A percentile compares a stretch with the other conserved stretches of the same genome.
Conservation (phyloP, 2,888 invertebrate genomes). For the Coelinius sp. region DNA sequence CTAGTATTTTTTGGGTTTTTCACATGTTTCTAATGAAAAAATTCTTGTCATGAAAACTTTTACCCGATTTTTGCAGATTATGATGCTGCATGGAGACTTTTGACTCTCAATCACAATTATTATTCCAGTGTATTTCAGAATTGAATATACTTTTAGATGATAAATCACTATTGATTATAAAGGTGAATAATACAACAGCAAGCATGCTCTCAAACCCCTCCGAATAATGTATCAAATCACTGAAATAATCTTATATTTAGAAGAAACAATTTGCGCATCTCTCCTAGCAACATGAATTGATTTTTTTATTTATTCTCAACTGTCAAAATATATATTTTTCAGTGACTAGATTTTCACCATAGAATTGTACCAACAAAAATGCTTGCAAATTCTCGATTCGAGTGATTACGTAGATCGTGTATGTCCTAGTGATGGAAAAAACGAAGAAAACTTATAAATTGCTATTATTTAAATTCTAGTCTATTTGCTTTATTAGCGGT, state of each 20-base stretch:
- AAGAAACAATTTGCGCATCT: background rate
- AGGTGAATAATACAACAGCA: slow-evolving; percentile 18
- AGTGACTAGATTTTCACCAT: background rate
- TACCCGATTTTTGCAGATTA: slow-evolving; percentile 5
- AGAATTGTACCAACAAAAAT: background rate
- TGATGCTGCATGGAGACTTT: slow-evolving; percentile 37
- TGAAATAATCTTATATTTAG: background rate
- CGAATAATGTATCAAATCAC: background rate
- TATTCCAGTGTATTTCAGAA: slow-evolving; percentile 34
- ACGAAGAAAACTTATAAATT: slow-evolving; percentile 16
- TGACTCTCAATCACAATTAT: slow-evolving; percentile 41
- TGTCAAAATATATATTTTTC: background rate
- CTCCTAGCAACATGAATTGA: background rate
- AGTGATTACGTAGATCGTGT: slow-evolving; percentile 8
- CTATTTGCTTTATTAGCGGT: slow-evolving; percentile 26
- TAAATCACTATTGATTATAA: slow-evolving; percentile 38
- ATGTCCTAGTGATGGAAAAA: background rate
- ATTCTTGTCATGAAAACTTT: slow-evolving; percentile 11
- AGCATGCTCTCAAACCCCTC: background rate
- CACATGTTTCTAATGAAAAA: slow-evolving; percentile 20
- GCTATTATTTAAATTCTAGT: slow-evolving; percentile 28
- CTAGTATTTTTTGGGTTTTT: slow-evolving; percentile 35
- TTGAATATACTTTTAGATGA: slow-evolving; percentile 42
- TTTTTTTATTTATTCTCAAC: background rate
- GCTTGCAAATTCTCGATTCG: slow-evolving; percentile 16